Evolutionary conservation across 1,140 invertebrate genomes (phyloP).

Genomic region (Drosophila parvula): DNA sequence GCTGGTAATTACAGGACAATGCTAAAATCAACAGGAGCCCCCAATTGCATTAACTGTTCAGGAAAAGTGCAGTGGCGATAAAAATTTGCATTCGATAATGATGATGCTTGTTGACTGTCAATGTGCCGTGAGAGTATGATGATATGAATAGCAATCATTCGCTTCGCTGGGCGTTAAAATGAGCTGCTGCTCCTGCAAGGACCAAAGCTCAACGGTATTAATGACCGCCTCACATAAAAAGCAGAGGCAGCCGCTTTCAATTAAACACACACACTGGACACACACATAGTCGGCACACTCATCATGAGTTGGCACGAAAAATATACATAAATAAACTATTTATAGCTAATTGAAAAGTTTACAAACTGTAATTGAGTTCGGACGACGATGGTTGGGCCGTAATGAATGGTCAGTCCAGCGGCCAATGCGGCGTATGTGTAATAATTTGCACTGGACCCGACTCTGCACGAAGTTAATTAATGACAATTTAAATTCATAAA

Average conservation of each 20-base stretch:
- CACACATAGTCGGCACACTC: slow-evolving; percentile 19
- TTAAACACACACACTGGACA: slow-evolving; percentile 54
- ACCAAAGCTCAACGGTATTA: slow-evolving; percentile 73
- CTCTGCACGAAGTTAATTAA: slow-evolving; percentile 68
- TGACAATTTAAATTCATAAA: slow-evolving; percentile 83
- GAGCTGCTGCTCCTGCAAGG: slow-evolving; percentile 51
- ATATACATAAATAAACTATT: slow-evolving; percentile 79
- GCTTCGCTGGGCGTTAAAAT: slow-evolving; percentile 72
- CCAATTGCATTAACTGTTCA: slow-evolving; percentile 37
- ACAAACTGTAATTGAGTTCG: slow-evolving; percentile 82
- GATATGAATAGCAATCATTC: slow-evolving; percentile 79
- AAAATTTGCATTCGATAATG: slow-evolving; percentile 80
- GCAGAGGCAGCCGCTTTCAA: slow-evolving; percentile 52
- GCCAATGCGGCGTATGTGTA: slow-evolving; percentile 63
- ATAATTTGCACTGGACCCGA: slow-evolving; percentile 48
- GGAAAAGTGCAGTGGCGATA: slow-evolving; percentile 25
- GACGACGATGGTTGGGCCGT: slow-evolving; percentile 49
- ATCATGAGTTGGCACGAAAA: slow-evolving; percentile 73
- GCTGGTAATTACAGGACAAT: slow-evolving; percentile 28
- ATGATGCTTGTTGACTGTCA: slow-evolving; percentile 67
- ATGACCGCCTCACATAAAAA: slow-evolving; percentile 47
- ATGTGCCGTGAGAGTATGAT: slow-evolving; percentile 31
- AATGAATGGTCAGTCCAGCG: slow-evolving; percentile 65
- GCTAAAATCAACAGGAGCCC: slow-evolving; percentile 36
- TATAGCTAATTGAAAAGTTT: slow-evolving; percentile 81